Evolutionary conservation across 2,888 invertebrate species (phyloP).

Genomic region (Diaprepes abbreviatus): DNA sequence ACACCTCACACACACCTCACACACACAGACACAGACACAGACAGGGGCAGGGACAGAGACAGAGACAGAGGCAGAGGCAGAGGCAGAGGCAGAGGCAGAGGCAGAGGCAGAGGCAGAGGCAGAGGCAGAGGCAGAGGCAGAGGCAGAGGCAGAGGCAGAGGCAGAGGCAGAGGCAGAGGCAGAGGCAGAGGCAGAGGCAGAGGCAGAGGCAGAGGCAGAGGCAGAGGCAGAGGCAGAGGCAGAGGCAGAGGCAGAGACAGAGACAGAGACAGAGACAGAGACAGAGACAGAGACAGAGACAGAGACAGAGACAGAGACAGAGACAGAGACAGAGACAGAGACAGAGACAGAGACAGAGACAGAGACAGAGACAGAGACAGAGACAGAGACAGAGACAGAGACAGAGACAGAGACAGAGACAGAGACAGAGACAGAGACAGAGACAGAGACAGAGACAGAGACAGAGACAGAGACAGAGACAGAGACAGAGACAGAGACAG

Average conservation of each 20-base stretch:
- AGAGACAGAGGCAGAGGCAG: too few relatives aligned
- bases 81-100: conserved; percentile 23
- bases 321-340: conserved; percentile 24
- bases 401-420: too few relatives aligned
- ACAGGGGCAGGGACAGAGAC: too few relatives aligned
- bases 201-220: conserved; percentile 23
- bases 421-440: too few relatives aligned
- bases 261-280: conserved; percentile 27
- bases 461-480: too few relatives aligned
- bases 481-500: too few relatives aligned
- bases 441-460: too few relatives aligned
- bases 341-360: conserved; percentile 27
- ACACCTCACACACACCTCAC: too few relatives aligned
- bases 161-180: conserved; percentile 22
- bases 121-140: conserved; percentile 24
- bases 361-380: conserved; percentile 27
- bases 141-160: conserved; percentile 25
- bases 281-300: conserved; percentile 29
- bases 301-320: conserved; percentile 27
- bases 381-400: too few relatives aligned
- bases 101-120: conserved; percentile 23
- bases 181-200: conserved; percentile 23
- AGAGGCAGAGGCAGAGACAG: conserved; percentile 25
- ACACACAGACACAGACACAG: too few relatives aligned
- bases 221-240: conserved; percentile 19